Percentiles rank a stretch among this genome's conserved stretches.
Evolutionary conservation across 2,888 invertebrate genomes (phyloP).

Genomic region (Melipona beecheii): DNA sequence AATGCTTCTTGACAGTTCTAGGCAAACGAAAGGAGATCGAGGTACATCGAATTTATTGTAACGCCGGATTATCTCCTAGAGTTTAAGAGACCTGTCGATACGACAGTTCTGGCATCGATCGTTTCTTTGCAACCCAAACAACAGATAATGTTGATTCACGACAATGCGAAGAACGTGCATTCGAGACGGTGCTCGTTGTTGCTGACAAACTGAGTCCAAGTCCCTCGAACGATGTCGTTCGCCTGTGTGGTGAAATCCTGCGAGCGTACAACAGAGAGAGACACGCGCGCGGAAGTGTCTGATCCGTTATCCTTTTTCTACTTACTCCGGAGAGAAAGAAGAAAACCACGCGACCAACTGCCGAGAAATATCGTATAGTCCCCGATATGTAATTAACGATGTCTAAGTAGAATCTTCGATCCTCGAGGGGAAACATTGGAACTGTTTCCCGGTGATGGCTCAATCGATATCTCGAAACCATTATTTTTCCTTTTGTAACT

Average conservation of each 20-base stretch:
- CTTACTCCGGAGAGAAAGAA: constrained; percentile 20
- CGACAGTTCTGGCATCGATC: neutral
- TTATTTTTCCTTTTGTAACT: neutral
- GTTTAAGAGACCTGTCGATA: neutral
- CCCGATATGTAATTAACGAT: constrained; percentile 50
- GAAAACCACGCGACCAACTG: constrained; percentile 67
- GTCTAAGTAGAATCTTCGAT: constrained; percentile 48
- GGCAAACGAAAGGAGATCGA: neutral
- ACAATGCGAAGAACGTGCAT: neutral
- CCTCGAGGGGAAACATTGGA: constrained; percentile 13
- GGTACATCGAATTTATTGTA: neutral
- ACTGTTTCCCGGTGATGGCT: constrained; percentile 18
- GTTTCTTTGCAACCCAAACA: neutral
- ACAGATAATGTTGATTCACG: constrained; percentile 21
- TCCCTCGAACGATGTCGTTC: neutral
- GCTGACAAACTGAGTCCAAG: neutral
- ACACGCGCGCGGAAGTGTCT: constrained; percentile 18
- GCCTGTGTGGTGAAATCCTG: neutral
- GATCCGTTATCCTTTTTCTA: constrained; percentile 61
- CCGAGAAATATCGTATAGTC: constrained; percentile 62
- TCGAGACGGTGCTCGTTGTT: neutral
- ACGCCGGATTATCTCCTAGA: neutral
- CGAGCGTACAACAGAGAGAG: neutral
- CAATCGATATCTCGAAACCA: constrained; percentile 10
- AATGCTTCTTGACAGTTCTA: neutral